phyloP scores from a whole-genome alignment of 1,140 invertebrate species.

The Sminthurinus signatus region DNA sequence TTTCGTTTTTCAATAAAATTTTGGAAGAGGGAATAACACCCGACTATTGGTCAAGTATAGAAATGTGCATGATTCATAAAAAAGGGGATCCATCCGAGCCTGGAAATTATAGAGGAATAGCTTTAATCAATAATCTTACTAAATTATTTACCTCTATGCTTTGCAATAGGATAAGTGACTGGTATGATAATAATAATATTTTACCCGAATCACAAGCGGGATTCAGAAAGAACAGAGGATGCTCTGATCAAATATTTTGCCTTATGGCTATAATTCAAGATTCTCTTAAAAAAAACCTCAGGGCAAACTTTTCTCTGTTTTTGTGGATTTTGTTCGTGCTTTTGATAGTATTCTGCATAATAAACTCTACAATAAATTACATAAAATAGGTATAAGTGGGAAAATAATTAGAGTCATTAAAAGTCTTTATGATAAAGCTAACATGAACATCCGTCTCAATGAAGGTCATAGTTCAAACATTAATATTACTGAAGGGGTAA shows the following conservation, averaged over 20 bases:
- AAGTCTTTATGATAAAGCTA: conserved; percentile 8
- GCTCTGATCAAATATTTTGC: conserved; percentile 11
- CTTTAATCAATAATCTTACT: conserved; percentile 33
- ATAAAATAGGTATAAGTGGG: too few species aligned
- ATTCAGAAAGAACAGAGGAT: conserved; percentile 12
- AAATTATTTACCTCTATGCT: conserved; percentile 37
- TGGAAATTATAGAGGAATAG: conserved; percentile 41
- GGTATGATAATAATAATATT: conserved; percentile 3
- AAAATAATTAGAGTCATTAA: not conserved
- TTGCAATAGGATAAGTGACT: conserved; percentile 5
- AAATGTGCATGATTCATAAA: conserved; percentile 28
- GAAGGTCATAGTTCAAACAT: not conserved
- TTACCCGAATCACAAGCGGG: conserved; percentile 21
- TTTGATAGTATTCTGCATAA: not conserved
- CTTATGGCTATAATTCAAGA: not conserved
- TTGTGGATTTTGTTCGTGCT: not conserved
- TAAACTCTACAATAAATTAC: not conserved
- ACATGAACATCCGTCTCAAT: not conserved
- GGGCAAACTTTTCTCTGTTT: not conserved
- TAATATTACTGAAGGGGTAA: conserved; percentile 11
- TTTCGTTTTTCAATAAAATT: conserved; percentile 3
- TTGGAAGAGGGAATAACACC: conserved; percentile 1
- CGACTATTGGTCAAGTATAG: conserved; percentile 4
- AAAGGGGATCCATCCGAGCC: conserved; percentile 36
- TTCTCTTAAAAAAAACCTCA: not conserved